Percentiles rank a stretch among this genome's conserved stretches.
These are phyloP conservation scores for Invenusta paracnida DNA, from an alignment of 2,888 invertebrate genomes.

Conservation along the genomic window DNA sequence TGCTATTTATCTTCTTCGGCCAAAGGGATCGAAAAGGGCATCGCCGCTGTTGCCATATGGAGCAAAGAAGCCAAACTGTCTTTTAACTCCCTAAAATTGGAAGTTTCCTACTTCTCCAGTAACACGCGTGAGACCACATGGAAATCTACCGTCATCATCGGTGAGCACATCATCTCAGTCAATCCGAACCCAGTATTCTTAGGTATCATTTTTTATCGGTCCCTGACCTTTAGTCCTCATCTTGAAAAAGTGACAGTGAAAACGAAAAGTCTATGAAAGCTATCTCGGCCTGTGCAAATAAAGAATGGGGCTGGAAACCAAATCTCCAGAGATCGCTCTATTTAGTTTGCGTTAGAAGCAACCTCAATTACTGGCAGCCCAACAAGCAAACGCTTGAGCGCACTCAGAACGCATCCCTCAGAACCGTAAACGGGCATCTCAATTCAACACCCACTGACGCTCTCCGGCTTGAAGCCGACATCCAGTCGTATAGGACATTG, in stretches of 20 bases:
- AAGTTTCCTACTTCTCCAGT: not conserved
- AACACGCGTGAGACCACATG: too few species aligned
- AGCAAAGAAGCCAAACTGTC: not conserved
- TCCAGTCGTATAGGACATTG: not conserved
- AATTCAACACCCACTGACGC: not conserved
- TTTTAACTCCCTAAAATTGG: not conserved
- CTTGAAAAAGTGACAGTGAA: not conserved
- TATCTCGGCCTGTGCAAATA: not conserved
- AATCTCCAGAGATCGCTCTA: not conserved
- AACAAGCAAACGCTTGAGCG: not conserved
- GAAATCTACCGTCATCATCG: not conserved
- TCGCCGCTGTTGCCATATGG: not conserved
- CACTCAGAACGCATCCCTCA: not conserved
- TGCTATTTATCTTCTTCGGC: not conserved
- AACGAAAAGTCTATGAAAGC: not conserved
- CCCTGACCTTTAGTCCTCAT: not conserved
- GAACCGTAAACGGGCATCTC: not conserved
- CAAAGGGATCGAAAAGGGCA: not conserved
- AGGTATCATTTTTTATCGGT: not conserved
- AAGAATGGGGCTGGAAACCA: not conserved
- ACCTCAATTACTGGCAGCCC: too few species aligned
- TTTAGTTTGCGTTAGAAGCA: not conserved
- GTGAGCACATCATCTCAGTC: not conserved
- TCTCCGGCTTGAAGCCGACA: not conserved
- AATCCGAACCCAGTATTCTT: not conserved